Percentiles rank a stretch among this genome's conserved stretches.
Conservation (phyloP, 2,113 vertebrate genomes). For the Ivindomyrus marchei region DNA sequence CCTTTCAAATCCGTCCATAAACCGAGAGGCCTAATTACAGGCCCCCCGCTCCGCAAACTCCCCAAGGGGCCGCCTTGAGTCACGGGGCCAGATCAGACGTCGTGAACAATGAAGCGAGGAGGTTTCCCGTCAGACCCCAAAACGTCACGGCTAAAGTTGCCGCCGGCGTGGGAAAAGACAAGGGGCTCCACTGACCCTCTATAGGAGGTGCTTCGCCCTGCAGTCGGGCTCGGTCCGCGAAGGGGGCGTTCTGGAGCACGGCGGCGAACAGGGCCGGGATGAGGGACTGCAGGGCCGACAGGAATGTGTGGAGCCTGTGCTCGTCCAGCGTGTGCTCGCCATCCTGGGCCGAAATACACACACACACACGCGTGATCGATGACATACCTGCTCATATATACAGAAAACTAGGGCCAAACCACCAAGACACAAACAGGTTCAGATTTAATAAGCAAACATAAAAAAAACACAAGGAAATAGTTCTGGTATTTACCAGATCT, state of each 20-base stretch:
- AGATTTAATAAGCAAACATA: not conserved
- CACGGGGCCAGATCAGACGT: not conserved
- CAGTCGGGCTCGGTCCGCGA: constrained; percentile 82
- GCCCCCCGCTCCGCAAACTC: not conserved
- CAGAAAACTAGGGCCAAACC: not conserved
- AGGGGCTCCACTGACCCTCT: constrained; percentile 67
- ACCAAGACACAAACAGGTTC: not conserved
- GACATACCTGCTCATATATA: not conserved
- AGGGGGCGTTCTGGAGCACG: constrained; percentile 89
- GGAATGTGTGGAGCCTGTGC: constrained; percentile 84
- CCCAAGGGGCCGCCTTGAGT: not conserved
- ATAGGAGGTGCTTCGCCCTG: constrained; percentile 81
- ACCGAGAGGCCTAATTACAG: constrained; percentile 27
- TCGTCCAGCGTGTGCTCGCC: constrained; percentile 90
- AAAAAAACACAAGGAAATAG: not conserved
- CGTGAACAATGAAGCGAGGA: not conserved
- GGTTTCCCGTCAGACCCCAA: not conserved
- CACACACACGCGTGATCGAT: not conserved
- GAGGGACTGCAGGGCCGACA: constrained; percentile 79
- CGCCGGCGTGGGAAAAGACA: not conserved
- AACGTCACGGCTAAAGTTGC: not conserved
- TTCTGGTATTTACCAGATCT: not conserved
- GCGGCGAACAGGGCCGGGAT: constrained; percentile 87
- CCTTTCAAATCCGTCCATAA: constrained; percentile 28
- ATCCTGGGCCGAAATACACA: constrained; percentile 58